phyloP scores from a whole-genome alignment of 2,113 vertebrate genomes.

The Craseonycteris thonglongyai region DNA sequence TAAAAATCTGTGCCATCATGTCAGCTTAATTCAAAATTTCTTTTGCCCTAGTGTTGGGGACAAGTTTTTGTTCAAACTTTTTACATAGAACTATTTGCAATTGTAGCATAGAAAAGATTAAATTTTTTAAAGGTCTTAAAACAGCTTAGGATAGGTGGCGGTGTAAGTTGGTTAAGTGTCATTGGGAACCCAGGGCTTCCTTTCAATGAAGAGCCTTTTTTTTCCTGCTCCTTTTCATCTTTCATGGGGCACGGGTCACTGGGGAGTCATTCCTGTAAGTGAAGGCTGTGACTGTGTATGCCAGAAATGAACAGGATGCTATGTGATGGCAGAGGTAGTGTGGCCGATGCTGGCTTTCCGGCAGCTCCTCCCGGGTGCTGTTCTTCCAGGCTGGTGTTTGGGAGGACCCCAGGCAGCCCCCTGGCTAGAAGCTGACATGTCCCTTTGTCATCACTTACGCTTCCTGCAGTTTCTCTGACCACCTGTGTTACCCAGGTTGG shows the following conservation, averaged over 20 bases:
- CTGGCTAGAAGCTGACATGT: not conserved
- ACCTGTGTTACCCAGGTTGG: not conserved
- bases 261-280: not conserved
- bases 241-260: not conserved
- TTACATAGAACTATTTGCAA: conserved; percentile 48
- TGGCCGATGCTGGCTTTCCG: not conserved
- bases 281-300: not conserved
- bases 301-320: not conserved
- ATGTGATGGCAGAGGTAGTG: not conserved
- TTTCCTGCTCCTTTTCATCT: not conserved
- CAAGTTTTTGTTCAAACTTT: conserved; percentile 36
- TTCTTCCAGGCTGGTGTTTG: not conserved
- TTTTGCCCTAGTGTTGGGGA: not conserved
- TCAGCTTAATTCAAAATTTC: not conserved
- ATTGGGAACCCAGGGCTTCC: not conserved
- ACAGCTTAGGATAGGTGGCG: conserved; percentile 36
- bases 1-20: not conserved
- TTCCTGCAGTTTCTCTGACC: not conserved
- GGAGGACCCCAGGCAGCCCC: not conserved
- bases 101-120: conserved; percentile 53
- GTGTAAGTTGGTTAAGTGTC: conserved; percentile 10
- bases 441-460: not conserved
- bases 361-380: not conserved
- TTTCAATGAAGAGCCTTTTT: not conserved
- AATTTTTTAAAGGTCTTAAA: conserved; percentile 26